Evolutionary conservation across 2,797 vertebrate species (phyloP), one percentile per base, ranked within the genome.

Genomic region (Anniella stebbinsi): DNA sequence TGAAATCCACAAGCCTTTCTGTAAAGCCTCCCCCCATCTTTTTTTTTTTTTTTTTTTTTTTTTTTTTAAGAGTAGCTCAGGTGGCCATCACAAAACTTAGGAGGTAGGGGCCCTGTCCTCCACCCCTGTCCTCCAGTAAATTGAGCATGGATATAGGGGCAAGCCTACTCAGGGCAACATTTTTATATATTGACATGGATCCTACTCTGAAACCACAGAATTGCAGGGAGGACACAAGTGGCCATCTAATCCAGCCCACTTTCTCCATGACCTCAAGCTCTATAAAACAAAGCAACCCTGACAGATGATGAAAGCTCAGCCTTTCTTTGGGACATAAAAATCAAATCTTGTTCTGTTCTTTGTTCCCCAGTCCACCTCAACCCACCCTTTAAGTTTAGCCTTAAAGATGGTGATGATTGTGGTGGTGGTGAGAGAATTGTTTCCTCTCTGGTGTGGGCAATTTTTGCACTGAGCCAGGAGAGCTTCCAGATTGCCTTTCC

Each of bases 381-480:
- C 75, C 36, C 8, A 21, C 15, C 33, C 9, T 10, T 72, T 11
- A 38, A 67, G 4, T 7, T 67, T 18, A 77, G 21, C 4, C 63
- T 80, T 80, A 45, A 48, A 69, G 63, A 25, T 21, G n/a, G 4
- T 38, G 72, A n/a, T 36, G 5, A 1, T 73, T 13, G 69, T 15
- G 60, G 36, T 66, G 25, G 13, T 5, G 13, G 12, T 12, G 2
- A 30, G n/a, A 41, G 18, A 88, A 7, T 54, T 87, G 15, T 75
- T 75, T 25, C 77, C 77, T 84, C 30, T 51, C 38, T 73, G 60
- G 12, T 63, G 48, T 63, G 48, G 18, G 66, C 67, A 86, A 38
- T 25, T 90, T 96, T 94, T 85, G 90, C 86, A 77, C 54, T 84
- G 1, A 86, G n/a, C 0, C 84, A 92, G 86, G 80, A 63, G 87